phyloP scores from a whole-genome alignment of 2,888 invertebrate species.

The Temnothorax ravouxi region DNA sequence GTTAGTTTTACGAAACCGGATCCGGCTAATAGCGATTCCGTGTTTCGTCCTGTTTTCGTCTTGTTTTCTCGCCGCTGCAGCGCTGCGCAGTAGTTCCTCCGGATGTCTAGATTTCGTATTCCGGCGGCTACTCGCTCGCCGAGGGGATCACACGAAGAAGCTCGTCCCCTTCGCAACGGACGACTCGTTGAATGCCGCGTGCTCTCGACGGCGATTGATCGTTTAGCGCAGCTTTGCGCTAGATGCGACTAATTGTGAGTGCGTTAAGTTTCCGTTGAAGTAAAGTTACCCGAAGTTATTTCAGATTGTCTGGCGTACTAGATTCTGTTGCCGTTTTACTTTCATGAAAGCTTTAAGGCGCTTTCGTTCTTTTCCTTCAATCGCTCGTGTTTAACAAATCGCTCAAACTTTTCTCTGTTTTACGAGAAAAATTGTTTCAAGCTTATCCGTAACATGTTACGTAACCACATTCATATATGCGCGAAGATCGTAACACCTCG shows the following conservation, averaged over 20 bases:
- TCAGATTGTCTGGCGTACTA: not conserved
- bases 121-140: slow-evolving; percentile 17
- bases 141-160: slow-evolving; percentile 42
- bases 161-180: slow-evolving; percentile 2
- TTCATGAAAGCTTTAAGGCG: not conserved
- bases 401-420: not conserved
- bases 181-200: slow-evolving; percentile 34
- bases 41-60: slow-evolving; percentile 23
- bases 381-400: not conserved
- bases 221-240: slow-evolving; percentile 61
- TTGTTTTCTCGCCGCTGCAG: slow-evolving; percentile 15
- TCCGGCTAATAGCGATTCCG: slow-evolving; percentile 30
- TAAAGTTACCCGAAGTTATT: slow-evolving; percentile 5
- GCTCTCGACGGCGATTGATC: slow-evolving; percentile 61
- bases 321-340: not conserved
- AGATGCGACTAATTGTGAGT: not conserved
- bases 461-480: not conserved
- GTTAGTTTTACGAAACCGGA: slow-evolving; percentile 27
- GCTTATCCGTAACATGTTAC: not conserved
- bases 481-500: not conserved
- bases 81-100: not conserved
- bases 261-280: not conserved
- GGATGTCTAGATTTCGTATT: slow-evolving; percentile 31
- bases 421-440: not conserved
- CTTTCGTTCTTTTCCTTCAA: not conserved